Evolutionary conservation across 2,888 invertebrate genomes (phyloP).

Genomic region (Caenorhabditis uteleia): DNA sequence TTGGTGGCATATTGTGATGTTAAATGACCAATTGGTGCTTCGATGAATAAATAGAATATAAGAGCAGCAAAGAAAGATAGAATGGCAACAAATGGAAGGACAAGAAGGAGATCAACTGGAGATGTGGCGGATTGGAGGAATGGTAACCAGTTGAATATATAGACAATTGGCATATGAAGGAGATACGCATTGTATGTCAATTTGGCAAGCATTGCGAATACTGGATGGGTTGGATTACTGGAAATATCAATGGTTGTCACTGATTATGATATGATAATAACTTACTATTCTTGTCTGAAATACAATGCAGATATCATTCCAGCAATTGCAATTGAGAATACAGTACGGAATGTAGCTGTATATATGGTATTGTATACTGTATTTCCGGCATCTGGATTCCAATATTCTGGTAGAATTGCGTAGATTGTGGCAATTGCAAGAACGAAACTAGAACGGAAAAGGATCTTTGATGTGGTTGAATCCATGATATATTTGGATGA

Average conservation of each 20-base stretch:
- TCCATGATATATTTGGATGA: constrained; percentile 22
- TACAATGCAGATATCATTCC: constrained; percentile 53
- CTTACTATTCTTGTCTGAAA: constrained; percentile 40
- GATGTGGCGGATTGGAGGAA: constrained; percentile 58
- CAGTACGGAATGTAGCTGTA: constrained; percentile 63
- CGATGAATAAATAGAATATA: constrained; percentile 63
- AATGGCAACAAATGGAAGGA: constrained; percentile 58
- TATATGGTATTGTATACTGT: constrained; percentile 64
- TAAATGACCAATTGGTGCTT: constrained; percentile 51
- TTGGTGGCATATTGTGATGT: constrained; percentile 26
- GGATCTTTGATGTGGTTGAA: constrained; percentile 11
- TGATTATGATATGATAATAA: constrained; percentile 2
- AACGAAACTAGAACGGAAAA: constrained; percentile 34
- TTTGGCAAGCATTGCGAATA: constrained; percentile 58
- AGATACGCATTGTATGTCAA: constrained; percentile 65
- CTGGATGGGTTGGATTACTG: constrained; percentile 40
- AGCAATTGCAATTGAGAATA: constrained; percentile 59
- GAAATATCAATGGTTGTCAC: constrained; percentile 10
- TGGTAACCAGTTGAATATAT: constrained; percentile 61
- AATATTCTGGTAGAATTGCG: constrained; percentile 67
- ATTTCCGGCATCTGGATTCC: constrained; percentile 56
- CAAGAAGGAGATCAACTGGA: constrained; percentile 55
- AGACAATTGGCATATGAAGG: constrained; percentile 67
- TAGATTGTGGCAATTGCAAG: constrained; percentile 56
- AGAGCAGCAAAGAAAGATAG: constrained; percentile 57